Evolutionary conservation across 2,888 invertebrate genomes (phyloP).

Genomic region (Rhingia campestris): DNA sequence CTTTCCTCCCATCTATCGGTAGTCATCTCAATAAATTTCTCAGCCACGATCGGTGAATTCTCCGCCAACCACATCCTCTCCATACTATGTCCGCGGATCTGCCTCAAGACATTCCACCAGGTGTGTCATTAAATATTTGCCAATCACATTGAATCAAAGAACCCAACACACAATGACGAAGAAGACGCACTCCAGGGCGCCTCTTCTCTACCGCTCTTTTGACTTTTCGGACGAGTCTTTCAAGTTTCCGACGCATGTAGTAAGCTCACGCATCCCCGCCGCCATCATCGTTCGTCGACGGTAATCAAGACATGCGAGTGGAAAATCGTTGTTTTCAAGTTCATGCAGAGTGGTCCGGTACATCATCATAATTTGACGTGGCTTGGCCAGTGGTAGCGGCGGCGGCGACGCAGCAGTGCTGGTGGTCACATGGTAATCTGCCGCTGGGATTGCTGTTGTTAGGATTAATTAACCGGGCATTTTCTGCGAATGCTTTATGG

Average conservation of each 20-base stretch:
- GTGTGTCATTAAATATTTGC: conserved; percentile 63
- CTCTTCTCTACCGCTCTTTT: background rate
- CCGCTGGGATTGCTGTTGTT: conserved; percentile 11
- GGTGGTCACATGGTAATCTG: conserved; percentile 47
- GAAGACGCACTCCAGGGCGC: conserved; percentile 37
- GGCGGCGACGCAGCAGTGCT: conserved; percentile 10
- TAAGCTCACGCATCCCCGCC: conserved; percentile 14
- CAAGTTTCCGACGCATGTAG: conserved; percentile 45
- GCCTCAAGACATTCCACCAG: conserved; percentile 42
- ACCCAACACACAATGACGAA: conserved; percentile 11
- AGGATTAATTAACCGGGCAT: conserved; percentile 49
- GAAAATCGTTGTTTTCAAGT: conserved; percentile 32
- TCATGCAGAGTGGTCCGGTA: conserved; percentile 25
- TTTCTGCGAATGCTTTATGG: conserved; percentile 35
- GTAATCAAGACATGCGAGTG: conserved; percentile 51
- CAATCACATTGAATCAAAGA: conserved; percentile 52
- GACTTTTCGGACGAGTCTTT: conserved; percentile 36
- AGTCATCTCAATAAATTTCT: conserved; percentile 49
- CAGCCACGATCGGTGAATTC: conserved; percentile 10
- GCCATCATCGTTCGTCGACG: background rate
- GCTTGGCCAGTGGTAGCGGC: too few species aligned
- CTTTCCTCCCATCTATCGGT: conserved; percentile 10
- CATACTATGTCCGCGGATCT: background rate
- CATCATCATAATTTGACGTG: conserved; percentile 30
- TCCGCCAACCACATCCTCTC: background rate